Conservation (phyloP, 2,888 invertebrate genomes). For the Oscheius onirici region DNA sequence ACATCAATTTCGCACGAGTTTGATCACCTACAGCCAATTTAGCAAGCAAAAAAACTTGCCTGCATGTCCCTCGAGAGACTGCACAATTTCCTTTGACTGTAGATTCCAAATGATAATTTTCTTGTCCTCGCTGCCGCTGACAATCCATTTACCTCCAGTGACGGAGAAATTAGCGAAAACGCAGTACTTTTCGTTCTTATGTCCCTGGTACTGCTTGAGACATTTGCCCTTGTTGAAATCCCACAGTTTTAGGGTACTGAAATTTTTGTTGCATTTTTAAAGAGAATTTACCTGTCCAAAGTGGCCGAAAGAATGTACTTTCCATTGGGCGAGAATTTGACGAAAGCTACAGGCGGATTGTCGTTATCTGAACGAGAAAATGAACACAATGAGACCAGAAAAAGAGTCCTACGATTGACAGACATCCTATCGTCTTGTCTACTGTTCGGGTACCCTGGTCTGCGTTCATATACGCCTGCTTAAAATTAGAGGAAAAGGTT, state of each 20-base stretch:
- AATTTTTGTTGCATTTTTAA: slow-evolving; percentile 37
- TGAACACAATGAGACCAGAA: no score
- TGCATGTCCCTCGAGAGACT: slow-evolving; percentile 94
- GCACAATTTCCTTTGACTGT: slow-evolving; percentile 98
- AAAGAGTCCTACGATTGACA: no score
- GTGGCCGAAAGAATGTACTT: slow-evolving; percentile 99
- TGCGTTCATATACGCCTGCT: no score
- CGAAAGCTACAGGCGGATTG: slow-evolving; percentile 99
- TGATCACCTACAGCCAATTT: no score
- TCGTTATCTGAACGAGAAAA: slow-evolving; percentile 82
- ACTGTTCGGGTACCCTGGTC: no score
- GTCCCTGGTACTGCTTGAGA: slow-evolving; percentile 95
- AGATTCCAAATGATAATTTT: slow-evolving; percentile 99
- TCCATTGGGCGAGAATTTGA: slow-evolving; percentile 99
- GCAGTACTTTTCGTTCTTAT: slow-evolving; percentile 98
- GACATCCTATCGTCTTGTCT: no score
- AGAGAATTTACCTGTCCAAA: slow-evolving; percentile 81
- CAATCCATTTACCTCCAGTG: slow-evolving; percentile 99
- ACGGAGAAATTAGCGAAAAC: slow-evolving; percentile 99
- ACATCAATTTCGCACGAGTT: no score
- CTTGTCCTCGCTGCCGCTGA: slow-evolving; percentile 99
- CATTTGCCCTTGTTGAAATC: slow-evolving; percentile 99
- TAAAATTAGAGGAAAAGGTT: no score
- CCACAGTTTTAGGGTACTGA: slow-evolving; percentile 91
- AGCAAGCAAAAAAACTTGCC: slow-evolving; percentile 78